Conservation (phyloP, 35 echinoderm and acorn worm genomes). For the Hemicentrotus pulcherrimus region DNA sequence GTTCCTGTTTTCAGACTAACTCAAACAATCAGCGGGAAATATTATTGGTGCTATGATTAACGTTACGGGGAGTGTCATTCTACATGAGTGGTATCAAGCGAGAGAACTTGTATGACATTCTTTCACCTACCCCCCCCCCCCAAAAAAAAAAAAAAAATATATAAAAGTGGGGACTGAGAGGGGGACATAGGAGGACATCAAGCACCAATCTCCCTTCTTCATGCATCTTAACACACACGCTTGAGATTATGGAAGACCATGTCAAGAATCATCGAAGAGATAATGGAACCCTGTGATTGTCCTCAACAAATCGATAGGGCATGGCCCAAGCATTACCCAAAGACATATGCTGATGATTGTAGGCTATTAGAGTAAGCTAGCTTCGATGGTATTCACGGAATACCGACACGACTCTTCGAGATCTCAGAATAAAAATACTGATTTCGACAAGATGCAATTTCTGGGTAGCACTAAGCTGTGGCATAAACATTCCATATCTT, state of each 20-base stretch:
- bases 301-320: background rate
- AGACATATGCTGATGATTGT: background rate
- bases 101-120: too few species aligned
- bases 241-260: background rate
- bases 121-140: too few species aligned
- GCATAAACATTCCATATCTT: background rate
- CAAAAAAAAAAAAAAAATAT: too few species aligned
- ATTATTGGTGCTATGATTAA: too few species aligned
- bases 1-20: too few species aligned
- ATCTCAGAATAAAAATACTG: background rate
- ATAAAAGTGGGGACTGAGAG: too few species aligned
- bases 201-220: background rate
- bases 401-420: background rate
- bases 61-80: too few species aligned
- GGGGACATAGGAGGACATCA: background rate
- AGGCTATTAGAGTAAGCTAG: background rate
- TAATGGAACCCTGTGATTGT: background rate
- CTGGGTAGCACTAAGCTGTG: background rate
- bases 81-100: too few species aligned
- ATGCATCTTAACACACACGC: background rate
- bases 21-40: too few species aligned
- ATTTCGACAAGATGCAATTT: background rate
- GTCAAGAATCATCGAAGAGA: background rate
- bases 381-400: background rate
- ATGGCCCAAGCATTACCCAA: background rate